phyloP scores from a whole-genome alignment of 2,113 vertebrate species.

The Dasyurus viverrinus region DNA sequence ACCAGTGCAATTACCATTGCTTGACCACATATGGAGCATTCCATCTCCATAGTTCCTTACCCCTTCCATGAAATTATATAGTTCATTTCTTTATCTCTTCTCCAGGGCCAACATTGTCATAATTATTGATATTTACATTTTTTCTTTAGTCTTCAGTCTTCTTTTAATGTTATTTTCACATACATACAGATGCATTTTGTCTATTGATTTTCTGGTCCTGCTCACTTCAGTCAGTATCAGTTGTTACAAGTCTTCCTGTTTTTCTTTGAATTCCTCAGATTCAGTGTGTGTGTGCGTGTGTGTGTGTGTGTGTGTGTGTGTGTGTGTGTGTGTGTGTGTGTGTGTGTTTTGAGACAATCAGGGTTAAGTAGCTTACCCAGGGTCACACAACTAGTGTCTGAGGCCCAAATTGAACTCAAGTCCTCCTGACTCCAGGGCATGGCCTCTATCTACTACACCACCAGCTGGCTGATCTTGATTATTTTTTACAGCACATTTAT shows the following conservation, averaged over 20 bases:
- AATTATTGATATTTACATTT: background rate
- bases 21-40: background rate
- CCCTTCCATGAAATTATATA: background rate
- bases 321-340: no score
- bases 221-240: background rate
- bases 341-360: background rate
- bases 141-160: background rate
- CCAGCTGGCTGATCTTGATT: background rate
- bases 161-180: background rate
- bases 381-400: background rate
- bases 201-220: background rate
- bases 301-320: no score
- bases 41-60: background rate
- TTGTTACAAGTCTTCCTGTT: background rate
- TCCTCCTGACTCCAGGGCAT: background rate
- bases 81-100: background rate
- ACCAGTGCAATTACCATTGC: background rate
- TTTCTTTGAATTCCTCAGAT: background rate
- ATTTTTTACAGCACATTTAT: background rate
- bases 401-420: background rate
- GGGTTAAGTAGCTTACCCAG: background rate
- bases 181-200: background rate
- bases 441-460: background rate
- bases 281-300: background rate
- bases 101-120: background rate